These are phyloP conservation scores for Danio choprae DNA, from an alignment of 2,797 vertebrate genomes.

Conservation along the genomic window DNA sequence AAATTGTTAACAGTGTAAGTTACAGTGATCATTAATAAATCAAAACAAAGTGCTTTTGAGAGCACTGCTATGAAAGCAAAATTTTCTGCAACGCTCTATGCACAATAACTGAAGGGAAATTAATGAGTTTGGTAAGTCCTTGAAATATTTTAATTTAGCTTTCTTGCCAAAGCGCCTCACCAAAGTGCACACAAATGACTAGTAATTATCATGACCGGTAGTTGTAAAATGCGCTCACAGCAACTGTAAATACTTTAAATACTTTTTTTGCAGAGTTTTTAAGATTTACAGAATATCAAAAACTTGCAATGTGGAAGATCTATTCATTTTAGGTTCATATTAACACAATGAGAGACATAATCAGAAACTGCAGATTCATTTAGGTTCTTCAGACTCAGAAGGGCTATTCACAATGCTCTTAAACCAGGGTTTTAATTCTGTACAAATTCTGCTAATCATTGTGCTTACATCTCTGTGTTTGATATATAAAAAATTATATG, in stretches of 20 bases:
- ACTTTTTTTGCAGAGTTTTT: background rate
- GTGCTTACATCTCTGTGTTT: too few relatives aligned
- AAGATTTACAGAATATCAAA: background rate
- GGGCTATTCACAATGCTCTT: too few relatives aligned
- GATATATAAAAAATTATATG: too few relatives aligned
- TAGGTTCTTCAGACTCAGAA: too few relatives aligned
- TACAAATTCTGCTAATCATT: too few relatives aligned
- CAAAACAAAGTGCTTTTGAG: background rate
- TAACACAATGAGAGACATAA: too few relatives aligned
- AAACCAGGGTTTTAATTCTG: too few relatives aligned
- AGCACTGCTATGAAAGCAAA: too few relatives aligned
- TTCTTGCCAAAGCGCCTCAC: background rate
- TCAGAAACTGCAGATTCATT: too few relatives aligned
- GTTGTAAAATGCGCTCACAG: conserved; percentile 1
- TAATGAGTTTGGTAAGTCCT: background rate
- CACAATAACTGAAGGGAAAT: background rate
- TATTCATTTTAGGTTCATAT: too few relatives aligned
- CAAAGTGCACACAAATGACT: conserved; percentile 24
- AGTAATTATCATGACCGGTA: conserved; percentile 26
- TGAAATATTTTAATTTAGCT: background rate
- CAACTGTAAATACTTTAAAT: background rate
- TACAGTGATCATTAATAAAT: background rate
- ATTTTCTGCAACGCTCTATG: background rate
- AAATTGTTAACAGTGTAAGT: too few relatives aligned
- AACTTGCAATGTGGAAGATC: background rate